Percentiles rank a stretch among this genome's conserved stretches.
phyloP scores from a whole-genome alignment of 2,888 invertebrate species.

The Lasioglossum vierecki region DNA sequence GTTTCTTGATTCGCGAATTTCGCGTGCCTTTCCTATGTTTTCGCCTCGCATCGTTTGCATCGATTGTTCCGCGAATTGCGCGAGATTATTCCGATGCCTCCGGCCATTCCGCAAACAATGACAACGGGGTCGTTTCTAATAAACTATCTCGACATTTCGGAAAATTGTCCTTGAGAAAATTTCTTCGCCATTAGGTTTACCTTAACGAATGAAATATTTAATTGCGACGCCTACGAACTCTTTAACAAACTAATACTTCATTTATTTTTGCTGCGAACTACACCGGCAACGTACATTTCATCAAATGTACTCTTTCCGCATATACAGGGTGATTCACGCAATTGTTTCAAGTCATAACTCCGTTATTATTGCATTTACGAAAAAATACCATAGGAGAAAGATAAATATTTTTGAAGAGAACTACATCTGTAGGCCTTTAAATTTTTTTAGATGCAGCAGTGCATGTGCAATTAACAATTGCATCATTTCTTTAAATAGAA shows the following conservation, averaged over 20 bases:
- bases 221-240: neutral
- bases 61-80: constrained; percentile 15
- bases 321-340: no score
- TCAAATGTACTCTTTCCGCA: neutral
- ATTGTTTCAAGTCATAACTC: no score
- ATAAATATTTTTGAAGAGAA: no score
- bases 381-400: no score
- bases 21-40: neutral
- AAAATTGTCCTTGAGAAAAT: neutral
- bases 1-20: constrained; percentile 23
- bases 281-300: neutral
- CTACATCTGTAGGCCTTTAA: no score
- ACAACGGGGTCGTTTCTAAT: neutral
- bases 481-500: no score
- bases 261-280: neutral
- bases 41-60: neutral
- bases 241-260: neutral
- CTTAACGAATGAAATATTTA: neutral
- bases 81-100: neutral
- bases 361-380: no score
- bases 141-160: neutral
- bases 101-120: neutral
- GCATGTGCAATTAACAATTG: no score
- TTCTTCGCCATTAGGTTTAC: neutral
- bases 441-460: no score